Evolutionary conservation across 2,888 invertebrate genomes (phyloP), one percentile per base, ranked within the genome.

Genomic region (Ctena decussata): DNA sequence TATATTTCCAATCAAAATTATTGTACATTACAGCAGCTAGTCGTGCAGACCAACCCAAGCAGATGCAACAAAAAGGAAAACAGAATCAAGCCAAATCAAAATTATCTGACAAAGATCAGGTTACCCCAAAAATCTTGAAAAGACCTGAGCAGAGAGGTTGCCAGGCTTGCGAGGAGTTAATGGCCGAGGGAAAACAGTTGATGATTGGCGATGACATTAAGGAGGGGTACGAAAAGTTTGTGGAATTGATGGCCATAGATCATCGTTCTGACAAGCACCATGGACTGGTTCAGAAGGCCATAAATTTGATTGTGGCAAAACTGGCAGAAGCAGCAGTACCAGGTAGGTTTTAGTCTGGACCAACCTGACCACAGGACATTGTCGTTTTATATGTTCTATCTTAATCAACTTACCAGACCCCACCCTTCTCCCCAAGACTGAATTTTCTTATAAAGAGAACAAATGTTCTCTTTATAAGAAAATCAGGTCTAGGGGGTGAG

Each of bases 201-300:
- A 69, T 85, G 21, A 8, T 24, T 11, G 41, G 78, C 3, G 83
- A 75, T 0, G 35, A 85, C 11, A 32, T 77, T 2, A 39, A 65
- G 18, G 76, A 75, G n/a, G 90, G 85, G 0, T 89, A 90, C 65
- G 53, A 69, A 21, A 77, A 57, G 21, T 53, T 91, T 70, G 76
- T 79, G 0, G 70, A 73, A 21, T 49, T 90, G 12, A 24, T 90
- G 5, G 53, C n/a, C 12, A 76, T 82, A 44, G 74, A 79, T 24
- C 91, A 91, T 75, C 81, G 73, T n/a, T 65, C 49, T 6, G 44
- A 27, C 0, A 74, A 46, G 24, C 91, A 91, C 74, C 80, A 86
- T 21, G 44, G 44, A 18, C 57, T 88, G 27, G 83, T 85, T 18
- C 80, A 83, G 27, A 80, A 84, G 24, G 81, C 82, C 6, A n/a